Base-by-base conservation (phyloP, 2,113 vertebrate genomes). In the Gadus chalcogrammus region DNA sequence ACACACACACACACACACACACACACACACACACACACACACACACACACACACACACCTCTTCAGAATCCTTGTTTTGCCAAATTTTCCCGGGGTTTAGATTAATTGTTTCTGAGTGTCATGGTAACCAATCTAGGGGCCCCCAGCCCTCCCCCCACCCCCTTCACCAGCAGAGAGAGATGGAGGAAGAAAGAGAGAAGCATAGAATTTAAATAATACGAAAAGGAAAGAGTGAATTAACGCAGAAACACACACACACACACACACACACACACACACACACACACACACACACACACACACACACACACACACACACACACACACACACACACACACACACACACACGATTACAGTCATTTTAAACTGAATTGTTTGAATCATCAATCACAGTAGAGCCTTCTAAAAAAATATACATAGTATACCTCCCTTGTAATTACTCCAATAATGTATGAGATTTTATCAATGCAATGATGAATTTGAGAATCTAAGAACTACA, bases 81-180 rank as follows among this genome's bases (percentile, higher is more conserved):
- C 31, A 2, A 35, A 35, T 35, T 35, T 35, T 35, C 31, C 31
- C 31, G 31, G 31, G 31, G 31, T 35, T 67, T 72, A 85, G 79
- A 83, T 75, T 75, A 80, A 87, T 85, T 84, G 79, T 82, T 84
- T 72, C 81, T 61, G 65, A 82, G 75, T n/a, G 0, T 76, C 87
- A 88, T 88, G 79, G 82, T 69, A 90, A 90, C 87, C 78, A 72
- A 53, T 38, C 69, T 74, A 59, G 67, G 59, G 74, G 71, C 56
- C 28, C 1, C 52, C 52, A 2, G 15, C 9, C 8, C 20, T 2
- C 2, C 3, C 53, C 53, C 53, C 53, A 4, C 53, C 53, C 53
- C 53, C 52, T 12, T 15, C 2, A 55, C 3, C 0, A 55, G 16
- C 73, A 77, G 48, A 31, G 17, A 53, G 68, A 48, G 18, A 69